Percentiles rank a stretch among this genome's conserved stretches.
Conservation (phyloP, 2,888 invertebrate species). For the Lottia gigantea region DNA sequence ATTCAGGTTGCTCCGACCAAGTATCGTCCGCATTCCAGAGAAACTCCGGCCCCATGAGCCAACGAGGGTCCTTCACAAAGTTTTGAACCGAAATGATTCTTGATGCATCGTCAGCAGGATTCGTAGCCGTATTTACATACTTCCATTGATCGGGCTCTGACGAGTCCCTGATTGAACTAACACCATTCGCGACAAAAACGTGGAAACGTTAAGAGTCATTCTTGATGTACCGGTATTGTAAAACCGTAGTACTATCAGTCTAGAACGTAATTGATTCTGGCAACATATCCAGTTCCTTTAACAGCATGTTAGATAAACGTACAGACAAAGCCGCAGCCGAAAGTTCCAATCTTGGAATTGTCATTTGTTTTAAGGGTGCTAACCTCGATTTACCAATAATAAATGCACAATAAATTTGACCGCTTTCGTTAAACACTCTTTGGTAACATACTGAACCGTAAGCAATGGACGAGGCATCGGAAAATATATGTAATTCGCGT, state of each 20-base stretch:
- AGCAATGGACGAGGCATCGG: constrained; percentile 13
- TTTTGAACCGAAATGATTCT: too few relatives aligned
- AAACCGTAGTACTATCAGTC: background rate
- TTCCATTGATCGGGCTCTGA: too few relatives aligned
- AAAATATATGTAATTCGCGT: constrained; percentile 20
- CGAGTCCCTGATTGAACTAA: background rate
- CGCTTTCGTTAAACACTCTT: constrained; percentile 3
- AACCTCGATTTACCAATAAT: constrained; percentile 27
- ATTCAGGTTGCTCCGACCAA: too few relatives aligned
- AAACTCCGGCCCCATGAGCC: too few relatives aligned
- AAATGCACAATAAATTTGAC: constrained; percentile 4
- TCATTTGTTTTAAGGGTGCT: constrained; percentile 26
- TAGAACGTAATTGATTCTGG: background rate
- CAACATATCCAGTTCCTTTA: background rate
- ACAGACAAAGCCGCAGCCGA: constrained; percentile 25
- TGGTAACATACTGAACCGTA: constrained; percentile 14
- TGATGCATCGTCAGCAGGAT: too few relatives aligned
- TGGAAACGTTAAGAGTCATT: constrained; percentile 11
- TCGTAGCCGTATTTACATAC: too few relatives aligned
- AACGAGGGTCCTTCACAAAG: too few relatives aligned
- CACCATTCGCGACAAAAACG: constrained; percentile 13
- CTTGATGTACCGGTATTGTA: constrained; percentile 11
- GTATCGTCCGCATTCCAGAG: too few relatives aligned
- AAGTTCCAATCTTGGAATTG: constrained; percentile 31
- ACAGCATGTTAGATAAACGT: background rate